Conservation (phyloP, 2,797 vertebrate genomes). For the Heliangelus exortis region DNA sequence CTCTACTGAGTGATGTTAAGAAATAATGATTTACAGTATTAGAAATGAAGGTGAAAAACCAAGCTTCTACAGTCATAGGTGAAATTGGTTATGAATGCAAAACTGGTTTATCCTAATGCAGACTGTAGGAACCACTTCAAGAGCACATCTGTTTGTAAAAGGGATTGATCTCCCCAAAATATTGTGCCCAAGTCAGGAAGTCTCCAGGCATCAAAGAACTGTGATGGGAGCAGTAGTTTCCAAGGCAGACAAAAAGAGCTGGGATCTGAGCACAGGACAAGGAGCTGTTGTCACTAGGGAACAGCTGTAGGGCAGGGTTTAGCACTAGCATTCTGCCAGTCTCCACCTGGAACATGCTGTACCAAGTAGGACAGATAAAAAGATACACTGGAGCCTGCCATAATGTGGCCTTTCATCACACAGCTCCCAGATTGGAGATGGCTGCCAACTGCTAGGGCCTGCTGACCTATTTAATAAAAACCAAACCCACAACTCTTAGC, state of each 20-base stretch:
- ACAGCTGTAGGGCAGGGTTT: background rate
- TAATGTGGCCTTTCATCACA: slow-evolving; percentile 50
- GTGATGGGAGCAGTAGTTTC: background rate
- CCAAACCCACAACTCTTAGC: background rate
- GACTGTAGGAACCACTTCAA: background rate
- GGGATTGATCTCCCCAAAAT: background rate
- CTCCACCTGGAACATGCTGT: slow-evolving; percentile 50
- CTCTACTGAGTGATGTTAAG: background rate
- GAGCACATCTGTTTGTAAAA: background rate
- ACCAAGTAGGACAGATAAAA: slow-evolving; percentile 56
- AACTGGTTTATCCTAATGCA: background rate
- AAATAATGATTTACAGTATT: background rate
- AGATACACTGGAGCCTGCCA: slow-evolving; percentile 55
- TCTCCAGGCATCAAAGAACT: background rate
- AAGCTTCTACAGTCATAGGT: background rate
- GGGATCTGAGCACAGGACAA: fast-evolving
- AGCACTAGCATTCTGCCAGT: slow-evolving; percentile 18
- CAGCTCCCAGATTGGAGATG: background rate
- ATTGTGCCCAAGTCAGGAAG: background rate
- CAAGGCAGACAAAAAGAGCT: background rate
- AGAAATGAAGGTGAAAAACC: background rate
- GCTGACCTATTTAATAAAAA: slow-evolving; percentile 38
- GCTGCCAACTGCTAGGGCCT: slow-evolving; percentile 32
- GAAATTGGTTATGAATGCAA: background rate
- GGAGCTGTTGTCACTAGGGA: background rate